Conservation (phyloP, 2,113 vertebrate species). For the Lanius collurio region DNA sequence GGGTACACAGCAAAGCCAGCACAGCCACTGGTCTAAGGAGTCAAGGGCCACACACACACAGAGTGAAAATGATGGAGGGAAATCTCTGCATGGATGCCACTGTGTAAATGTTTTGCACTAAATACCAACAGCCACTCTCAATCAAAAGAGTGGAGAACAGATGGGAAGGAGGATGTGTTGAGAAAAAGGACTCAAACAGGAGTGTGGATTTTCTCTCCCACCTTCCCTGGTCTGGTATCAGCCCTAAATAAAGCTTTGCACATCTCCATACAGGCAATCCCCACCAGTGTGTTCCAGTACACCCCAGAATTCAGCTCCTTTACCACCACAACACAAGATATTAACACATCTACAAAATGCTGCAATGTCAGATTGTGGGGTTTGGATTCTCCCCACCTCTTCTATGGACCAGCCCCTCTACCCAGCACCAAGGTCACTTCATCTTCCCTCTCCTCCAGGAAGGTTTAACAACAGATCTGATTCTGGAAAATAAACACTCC, state of each 20-base stretch:
- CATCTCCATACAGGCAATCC: neutral
- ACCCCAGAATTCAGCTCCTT: neutral
- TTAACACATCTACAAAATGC: neutral
- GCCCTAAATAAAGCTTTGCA: neutral
- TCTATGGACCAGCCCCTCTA: neutral
- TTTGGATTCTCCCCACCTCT: neutral
- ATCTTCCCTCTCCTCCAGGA: neutral
- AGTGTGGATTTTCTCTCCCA: neutral
- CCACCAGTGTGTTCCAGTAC: neutral
- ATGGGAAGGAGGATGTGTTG: neutral
- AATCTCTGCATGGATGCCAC: neutral
- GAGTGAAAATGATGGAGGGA: neutral
- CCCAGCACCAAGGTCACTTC: neutral
- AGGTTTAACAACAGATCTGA: neutral
- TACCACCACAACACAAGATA: neutral
- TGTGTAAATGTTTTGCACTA: neutral
- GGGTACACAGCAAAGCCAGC: neutral
- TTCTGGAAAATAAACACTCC: neutral
- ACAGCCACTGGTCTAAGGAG: neutral
- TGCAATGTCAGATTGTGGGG: neutral
- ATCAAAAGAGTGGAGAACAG: neutral
- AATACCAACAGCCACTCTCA: neutral
- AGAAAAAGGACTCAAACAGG: neutral
- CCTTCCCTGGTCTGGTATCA: neutral
- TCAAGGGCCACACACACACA: neutral